Conservation (phyloP, 2,888 invertebrate species). For the Lathronympha strigana region DNA sequence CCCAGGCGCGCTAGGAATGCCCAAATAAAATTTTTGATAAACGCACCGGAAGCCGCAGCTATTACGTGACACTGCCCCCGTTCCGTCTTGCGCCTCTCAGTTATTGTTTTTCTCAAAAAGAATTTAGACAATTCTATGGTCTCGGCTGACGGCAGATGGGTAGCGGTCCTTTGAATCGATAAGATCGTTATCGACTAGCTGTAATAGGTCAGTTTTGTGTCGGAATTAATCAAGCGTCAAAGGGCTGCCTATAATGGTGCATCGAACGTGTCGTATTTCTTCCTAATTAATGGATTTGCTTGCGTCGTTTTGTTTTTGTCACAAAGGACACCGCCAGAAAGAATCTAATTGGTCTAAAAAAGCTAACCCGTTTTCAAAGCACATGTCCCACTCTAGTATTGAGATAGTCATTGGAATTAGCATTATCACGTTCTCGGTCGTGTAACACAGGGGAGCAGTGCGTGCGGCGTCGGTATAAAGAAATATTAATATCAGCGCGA, state of each 20-base stretch:
- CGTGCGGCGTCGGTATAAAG: slow-evolving; percentile 74
- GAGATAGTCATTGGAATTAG: slow-evolving; percentile 36
- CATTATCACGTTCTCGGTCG: slow-evolving; percentile 32
- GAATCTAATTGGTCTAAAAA: slow-evolving; percentile 48
- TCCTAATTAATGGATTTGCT: slow-evolving; percentile 82
- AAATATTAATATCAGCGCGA: slow-evolving; percentile 76
- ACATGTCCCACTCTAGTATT: slow-evolving; percentile 34
- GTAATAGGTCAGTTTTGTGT: slow-evolving; percentile 82
- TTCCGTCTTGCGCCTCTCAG: slow-evolving; percentile 69
- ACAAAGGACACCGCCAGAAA: slow-evolving; percentile 74
- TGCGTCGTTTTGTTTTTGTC: slow-evolving; percentile 67
- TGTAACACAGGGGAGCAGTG: slow-evolving; percentile 53
- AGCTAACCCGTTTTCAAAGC: slow-evolving; percentile 33
- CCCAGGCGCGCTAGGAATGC: slow-evolving; percentile 75
- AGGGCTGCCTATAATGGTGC: slow-evolving; percentile 76
- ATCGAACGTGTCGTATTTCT: slow-evolving; percentile 79
- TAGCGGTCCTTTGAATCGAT: slow-evolving; percentile 79
- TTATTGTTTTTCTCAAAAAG: slow-evolving; percentile 78
- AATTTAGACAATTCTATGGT: slow-evolving; percentile 72
- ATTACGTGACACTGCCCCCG: slow-evolving; percentile 79
- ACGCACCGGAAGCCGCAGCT: slow-evolving; percentile 79
- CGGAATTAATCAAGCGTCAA: slow-evolving; percentile 83
- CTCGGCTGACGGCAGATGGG: slow-evolving; percentile 73
- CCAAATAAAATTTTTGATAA: slow-evolving; percentile 82
- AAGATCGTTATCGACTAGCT: slow-evolving; percentile 76